Base-by-base conservation (phyloP, 1,140 invertebrate genomes). In the Platyscapa corneri region DNA sequence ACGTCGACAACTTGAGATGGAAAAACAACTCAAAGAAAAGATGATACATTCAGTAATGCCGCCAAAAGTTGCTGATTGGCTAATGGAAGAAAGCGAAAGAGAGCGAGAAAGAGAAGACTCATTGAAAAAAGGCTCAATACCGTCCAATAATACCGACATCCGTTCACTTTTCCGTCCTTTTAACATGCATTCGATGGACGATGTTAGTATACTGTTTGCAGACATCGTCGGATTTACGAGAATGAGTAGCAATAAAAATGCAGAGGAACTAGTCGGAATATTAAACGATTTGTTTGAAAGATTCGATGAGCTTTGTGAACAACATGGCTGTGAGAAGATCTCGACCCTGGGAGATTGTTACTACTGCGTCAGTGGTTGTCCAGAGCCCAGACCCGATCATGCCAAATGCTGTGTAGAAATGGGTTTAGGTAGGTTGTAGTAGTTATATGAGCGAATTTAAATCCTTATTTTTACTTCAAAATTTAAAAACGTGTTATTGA, bases 41-140 rank as follows among this genome's bases (percentile, higher is more conserved):
- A 99, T 99, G 98, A 99, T 99, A 90, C 97, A 98, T 90, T 99
- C 97, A 7, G 97, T 99, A 42, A 99, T 99, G 98, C 98, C 98
- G 18, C 97, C 97, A 3, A 97, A 97, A 90, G 97, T 99, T 1
- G 98, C 98, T 0, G 95, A 96, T 85, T 97, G 97, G 96, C 93
- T 98, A 23, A 96, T 98, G 94, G 95, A 96, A 86, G 96, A 96
- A 87, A 95, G 95, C 84, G 94, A 93, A 46, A 84, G 95, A 14
- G 95, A 94, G 42, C 90, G 93, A 16, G 93, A 94, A 65, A 89
- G 94, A 5, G 94, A 94, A 80, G 91, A 93, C 32, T 93, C 92
- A 30, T 56, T 94, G 23, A 94, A 93, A 37, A 93, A 93, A 72
- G 92, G 92, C 3, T 93, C 91, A 23, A 94, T 93, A 82, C 92